These are phyloP conservation scores for Aspidoscelis tigris DNA, from an alignment of 2,113 vertebrate species.

Conservation along the genomic window DNA sequence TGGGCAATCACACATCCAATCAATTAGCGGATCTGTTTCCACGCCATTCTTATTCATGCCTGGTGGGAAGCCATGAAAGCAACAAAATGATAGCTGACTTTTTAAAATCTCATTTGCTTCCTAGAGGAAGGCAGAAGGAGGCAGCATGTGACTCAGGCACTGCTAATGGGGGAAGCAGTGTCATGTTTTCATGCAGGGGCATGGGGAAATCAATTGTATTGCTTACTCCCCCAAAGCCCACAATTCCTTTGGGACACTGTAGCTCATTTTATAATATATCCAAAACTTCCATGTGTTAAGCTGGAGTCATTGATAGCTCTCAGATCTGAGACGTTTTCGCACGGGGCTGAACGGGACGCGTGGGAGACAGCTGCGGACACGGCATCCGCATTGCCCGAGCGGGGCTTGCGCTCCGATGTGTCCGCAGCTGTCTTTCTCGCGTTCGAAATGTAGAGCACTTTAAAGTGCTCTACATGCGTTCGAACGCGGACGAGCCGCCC, in stretches of 20 bases:
- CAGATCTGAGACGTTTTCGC: too few species aligned
- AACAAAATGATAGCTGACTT: conserved; percentile 68
- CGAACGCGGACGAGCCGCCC: too few species aligned
- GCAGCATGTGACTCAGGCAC: not conserved
- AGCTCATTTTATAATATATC: not conserved
- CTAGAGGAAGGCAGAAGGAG: conserved; percentile 38
- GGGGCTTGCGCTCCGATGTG: too few species aligned
- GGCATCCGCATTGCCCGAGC: too few species aligned
- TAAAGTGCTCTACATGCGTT: too few species aligned
- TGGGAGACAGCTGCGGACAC: too few species aligned
- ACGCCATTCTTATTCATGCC: conserved; percentile 71
- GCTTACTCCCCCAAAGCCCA: too few species aligned
- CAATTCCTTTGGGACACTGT: too few species aligned
- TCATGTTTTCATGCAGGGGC: not conserved
- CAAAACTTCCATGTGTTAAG: not conserved
- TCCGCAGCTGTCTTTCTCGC: too few species aligned
- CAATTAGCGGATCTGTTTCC: conserved; percentile 71
- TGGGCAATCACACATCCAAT: conserved; percentile 60
- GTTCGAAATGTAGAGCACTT: too few species aligned
- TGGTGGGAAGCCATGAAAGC: conserved; percentile 64
- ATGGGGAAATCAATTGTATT: too few species aligned
- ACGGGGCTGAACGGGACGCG: too few species aligned
- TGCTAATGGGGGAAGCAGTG: not conserved
- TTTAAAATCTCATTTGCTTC: conserved; percentile 66
- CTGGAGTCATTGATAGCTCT: not conserved